Evolutionary conservation across 2,113 vertebrate genomes (phyloP).

Genomic region (Sisor rabdophorus): DNA sequence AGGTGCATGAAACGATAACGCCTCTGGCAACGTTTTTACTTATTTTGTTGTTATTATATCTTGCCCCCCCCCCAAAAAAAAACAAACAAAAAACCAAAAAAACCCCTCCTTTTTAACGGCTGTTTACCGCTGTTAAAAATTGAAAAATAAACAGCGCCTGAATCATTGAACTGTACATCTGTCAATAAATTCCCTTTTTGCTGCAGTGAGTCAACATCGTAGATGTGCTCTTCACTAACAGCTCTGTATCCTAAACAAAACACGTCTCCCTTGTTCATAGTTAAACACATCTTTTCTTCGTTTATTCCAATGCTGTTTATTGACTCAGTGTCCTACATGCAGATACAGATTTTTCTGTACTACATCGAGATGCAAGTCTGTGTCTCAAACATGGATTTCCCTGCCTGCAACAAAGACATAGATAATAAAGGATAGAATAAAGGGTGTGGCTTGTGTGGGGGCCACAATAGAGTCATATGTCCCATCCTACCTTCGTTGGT

Average conservation of each 20-base stretch:
- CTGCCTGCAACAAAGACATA: constrained; percentile 16
- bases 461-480: not conserved
- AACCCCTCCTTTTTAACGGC: constrained; percentile 2
- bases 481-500: constrained; percentile 19
- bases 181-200: constrained; percentile 31
- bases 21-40: constrained; percentile 40
- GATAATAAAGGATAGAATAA: not conserved
- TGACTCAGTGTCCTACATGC: constrained; percentile 1
- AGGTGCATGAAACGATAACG: constrained; percentile 38
- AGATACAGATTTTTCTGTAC: not conserved
- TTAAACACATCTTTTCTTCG: constrained; percentile 15
- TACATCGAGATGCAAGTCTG: not conserved
- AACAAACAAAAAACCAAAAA: constrained; percentile 33
- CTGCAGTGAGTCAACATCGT: constrained; percentile 26
- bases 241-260: constrained; percentile 33
- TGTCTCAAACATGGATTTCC: not conserved
- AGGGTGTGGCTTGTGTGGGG: not conserved
- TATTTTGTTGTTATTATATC: constrained; percentile 34
- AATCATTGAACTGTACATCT: constrained; percentile 39
- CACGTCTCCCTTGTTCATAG: constrained; percentile 10
- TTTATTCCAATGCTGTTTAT: constrained; percentile 32
- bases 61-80: constrained; percentile 2
- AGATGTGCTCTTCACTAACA: constrained; percentile 10
- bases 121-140: constrained; percentile 28
- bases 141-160: constrained; percentile 42